These are phyloP conservation scores for Aplocera efformata DNA, from an alignment of 2,888 invertebrate genomes.

Conservation along the genomic window DNA sequence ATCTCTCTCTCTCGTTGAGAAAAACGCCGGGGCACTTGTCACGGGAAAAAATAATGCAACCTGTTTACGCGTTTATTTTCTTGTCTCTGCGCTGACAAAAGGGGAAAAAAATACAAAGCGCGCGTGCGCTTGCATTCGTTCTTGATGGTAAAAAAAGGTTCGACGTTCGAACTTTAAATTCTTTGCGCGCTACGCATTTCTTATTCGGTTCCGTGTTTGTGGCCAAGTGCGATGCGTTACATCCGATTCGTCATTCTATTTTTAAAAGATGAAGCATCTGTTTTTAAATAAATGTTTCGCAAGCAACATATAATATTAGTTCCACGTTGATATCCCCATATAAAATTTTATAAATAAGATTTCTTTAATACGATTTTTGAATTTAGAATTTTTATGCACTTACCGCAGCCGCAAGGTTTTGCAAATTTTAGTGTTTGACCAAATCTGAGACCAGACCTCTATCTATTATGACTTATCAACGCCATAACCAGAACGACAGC, in stretches of 20 bases:
- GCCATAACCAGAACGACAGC: too few relatives aligned
- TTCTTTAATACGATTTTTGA: too few relatives aligned
- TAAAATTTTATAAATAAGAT: too few relatives aligned
- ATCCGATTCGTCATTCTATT: conserved; percentile 24
- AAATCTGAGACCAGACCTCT: too few relatives aligned
- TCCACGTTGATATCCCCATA: too few relatives aligned
- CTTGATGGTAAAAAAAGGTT: conserved; percentile 67
- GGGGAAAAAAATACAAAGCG: conserved; percentile 40
- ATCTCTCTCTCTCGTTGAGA: conserved; percentile 6
- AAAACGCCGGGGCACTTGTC: conserved; percentile 43
- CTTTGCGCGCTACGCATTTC: conserved; percentile 62
- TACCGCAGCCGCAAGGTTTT: too few relatives aligned
- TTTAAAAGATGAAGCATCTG: too few relatives aligned
- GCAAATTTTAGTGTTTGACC: too few relatives aligned
- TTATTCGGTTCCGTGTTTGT: conserved; percentile 27
- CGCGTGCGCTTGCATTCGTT: conserved; percentile 70
- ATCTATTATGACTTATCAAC: too few relatives aligned
- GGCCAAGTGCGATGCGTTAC: conserved; percentile 11
- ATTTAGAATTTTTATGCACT: too few relatives aligned
- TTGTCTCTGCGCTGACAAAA: conserved; percentile 38
- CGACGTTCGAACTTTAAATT: conserved; percentile 53
- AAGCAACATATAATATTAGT: too few relatives aligned
- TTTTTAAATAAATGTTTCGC: too few relatives aligned
- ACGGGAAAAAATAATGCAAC: conserved; percentile 57
- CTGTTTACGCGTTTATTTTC: conserved; percentile 54